Evolutionary conservation across 2,113 vertebrate genomes (phyloP).

Genomic region (Phalacrocorax brasilianus): DNA sequence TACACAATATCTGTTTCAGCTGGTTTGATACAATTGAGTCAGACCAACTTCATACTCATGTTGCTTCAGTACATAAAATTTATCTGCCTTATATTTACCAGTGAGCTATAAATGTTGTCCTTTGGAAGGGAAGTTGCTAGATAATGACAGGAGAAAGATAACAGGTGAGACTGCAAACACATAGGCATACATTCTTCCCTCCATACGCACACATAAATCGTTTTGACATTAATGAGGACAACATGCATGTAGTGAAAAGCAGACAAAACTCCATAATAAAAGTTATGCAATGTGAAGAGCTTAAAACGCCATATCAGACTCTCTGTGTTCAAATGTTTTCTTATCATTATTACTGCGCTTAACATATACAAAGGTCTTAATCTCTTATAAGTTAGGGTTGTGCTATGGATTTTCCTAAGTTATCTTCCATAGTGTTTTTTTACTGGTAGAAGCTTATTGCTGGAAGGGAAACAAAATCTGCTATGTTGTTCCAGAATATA

Average conservation of each 20-base stretch:
- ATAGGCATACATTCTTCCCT: background rate
- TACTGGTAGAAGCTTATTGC: background rate
- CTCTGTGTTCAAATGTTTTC: background rate
- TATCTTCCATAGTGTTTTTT: background rate
- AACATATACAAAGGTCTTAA: background rate
- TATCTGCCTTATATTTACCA: conserved; percentile 61
- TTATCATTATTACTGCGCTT: background rate
- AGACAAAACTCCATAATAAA: background rate
- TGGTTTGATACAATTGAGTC: conserved; percentile 15
- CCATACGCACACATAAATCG: conserved; percentile 31
- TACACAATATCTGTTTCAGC: conserved; percentile 44
- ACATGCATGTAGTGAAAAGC: background rate
- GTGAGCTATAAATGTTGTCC: conserved; percentile 54
- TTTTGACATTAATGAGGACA: conserved; percentile 33
- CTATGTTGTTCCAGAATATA: background rate
- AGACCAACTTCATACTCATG: background rate
- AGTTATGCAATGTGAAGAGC: background rate
- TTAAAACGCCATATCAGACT: background rate
- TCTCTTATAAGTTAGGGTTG: background rate
- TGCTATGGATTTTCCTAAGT: background rate
- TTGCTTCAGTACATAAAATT: conserved; percentile 54
- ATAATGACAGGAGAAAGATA: conserved; percentile 35
- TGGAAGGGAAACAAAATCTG: background rate
- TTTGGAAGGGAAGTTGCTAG: conserved; percentile 35
- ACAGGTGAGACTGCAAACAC: conserved; percentile 38